These are phyloP conservation scores for Ochropleura plecta DNA, from an alignment of 2,888 invertebrate genomes.

Conservation along the genomic window DNA sequence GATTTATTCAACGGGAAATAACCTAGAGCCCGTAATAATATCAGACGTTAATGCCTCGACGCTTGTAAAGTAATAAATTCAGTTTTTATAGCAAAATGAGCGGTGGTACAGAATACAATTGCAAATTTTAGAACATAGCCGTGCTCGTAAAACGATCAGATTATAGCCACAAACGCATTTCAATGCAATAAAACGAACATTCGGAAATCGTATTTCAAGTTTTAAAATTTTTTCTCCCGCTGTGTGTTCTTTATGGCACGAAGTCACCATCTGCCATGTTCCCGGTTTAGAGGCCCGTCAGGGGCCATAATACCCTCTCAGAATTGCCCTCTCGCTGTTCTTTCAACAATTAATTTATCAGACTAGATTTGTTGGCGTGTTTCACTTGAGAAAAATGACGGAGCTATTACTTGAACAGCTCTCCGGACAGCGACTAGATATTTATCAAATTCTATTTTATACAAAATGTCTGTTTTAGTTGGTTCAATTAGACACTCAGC, in stretches of 20 bases:
- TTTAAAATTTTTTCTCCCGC: constrained; percentile 75
- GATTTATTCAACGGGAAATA: constrained; percentile 69
- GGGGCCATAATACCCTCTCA: constrained; percentile 68
- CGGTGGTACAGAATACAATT: constrained; percentile 74
- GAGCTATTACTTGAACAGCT: constrained; percentile 49
- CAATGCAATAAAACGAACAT: constrained; percentile 81
- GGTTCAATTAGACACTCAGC: constrained; percentile 10
- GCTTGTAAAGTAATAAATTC: constrained; percentile 71
- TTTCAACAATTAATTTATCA: constrained; percentile 67
- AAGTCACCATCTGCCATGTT: constrained; percentile 73
- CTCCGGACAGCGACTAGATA: constrained; percentile 25
- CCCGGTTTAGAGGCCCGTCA: constrained; percentile 67
- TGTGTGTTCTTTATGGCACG: constrained; percentile 63
- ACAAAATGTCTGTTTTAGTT: constrained; percentile 17
- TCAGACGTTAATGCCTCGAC: constrained; percentile 67
- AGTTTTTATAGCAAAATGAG: constrained; percentile 70
- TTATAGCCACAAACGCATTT: constrained; percentile 84
- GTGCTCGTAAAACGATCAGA: constrained; percentile 82
- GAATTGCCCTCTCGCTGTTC: constrained; percentile 69
- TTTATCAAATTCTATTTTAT: constrained; percentile 40
- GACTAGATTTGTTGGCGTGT: constrained; percentile 54
- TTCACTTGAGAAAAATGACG: constrained; percentile 53
- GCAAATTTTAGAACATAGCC: constrained; percentile 78
- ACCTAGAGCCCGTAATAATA: constrained; percentile 66
- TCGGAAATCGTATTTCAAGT: constrained; percentile 82